These are phyloP conservation scores for Lagorchestes hirsutus DNA, from an alignment of 2,797 vertebrate species.

Conservation along the genomic window DNA sequence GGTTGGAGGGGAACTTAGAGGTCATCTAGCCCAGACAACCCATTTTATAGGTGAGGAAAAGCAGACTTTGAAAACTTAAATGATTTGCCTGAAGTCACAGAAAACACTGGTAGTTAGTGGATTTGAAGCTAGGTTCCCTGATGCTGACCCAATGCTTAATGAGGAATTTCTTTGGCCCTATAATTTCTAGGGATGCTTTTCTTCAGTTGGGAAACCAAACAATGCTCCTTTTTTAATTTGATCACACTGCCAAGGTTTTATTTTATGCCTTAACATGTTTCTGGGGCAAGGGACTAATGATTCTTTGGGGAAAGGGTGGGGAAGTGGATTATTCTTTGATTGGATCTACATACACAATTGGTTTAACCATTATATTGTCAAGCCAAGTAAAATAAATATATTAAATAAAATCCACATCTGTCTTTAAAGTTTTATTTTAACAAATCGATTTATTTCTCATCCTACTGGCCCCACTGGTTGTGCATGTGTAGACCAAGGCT, in stretches of 20 bases:
- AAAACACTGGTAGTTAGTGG: not conserved
- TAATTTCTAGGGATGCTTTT: conserved; percentile 12
- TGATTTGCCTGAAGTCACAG: not conserved
- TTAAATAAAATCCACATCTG: not conserved
- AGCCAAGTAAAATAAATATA: conserved; percentile 13
- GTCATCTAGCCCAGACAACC: not conserved
- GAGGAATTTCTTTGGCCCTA: not conserved
- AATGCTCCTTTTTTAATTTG: conserved; percentile 16
- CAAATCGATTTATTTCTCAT: not conserved
- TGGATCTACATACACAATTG: not conserved
- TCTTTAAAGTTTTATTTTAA: not conserved
- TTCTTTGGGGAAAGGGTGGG: not conserved
- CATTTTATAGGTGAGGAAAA: not conserved
- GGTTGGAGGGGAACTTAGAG: not conserved
- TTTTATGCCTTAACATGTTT: conserved; percentile 55
- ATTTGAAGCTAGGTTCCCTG: not conserved
- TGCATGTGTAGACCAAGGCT: conserved; percentile 10
- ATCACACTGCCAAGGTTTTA: conserved; percentile 1
- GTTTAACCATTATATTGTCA: not conserved
- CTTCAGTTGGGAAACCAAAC: not conserved
- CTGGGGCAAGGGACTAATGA: not conserved
- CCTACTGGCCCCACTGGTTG: not conserved
- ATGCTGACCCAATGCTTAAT: not conserved
- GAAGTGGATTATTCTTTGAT: conserved; percentile 12
- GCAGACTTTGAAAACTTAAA: not conserved